phyloP scores from a whole-genome alignment of 1,140 invertebrate species.

The Plodia interpunctella region DNA sequence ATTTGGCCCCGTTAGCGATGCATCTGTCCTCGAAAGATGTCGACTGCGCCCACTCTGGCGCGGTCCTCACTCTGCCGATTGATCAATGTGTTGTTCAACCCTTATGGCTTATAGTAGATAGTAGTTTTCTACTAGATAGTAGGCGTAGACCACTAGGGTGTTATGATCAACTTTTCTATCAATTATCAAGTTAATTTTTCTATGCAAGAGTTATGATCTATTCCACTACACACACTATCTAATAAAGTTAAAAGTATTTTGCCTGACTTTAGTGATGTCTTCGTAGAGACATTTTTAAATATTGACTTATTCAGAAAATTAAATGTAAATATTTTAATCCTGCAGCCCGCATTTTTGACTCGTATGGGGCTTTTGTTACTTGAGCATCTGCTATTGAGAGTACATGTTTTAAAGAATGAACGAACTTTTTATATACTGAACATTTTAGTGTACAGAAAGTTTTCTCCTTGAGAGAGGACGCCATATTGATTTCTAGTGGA shows the following conservation, averaged over 20 bases:
- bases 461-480: constrained; percentile 50
- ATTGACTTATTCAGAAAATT: constrained; percentile 62
- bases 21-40: constrained; percentile 76
- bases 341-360: constrained; percentile 62
- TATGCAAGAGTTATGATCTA: constrained; percentile 72
- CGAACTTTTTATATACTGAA: constrained; percentile 60
- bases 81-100: constrained; percentile 65
- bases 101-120: constrained; percentile 71
- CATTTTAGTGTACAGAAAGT: constrained; percentile 59
- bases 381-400: constrained; percentile 52
- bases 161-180: constrained; percentile 73
- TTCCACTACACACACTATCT: constrained; percentile 64
- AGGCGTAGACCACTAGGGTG: constrained; percentile 76
- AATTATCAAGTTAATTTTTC: constrained; percentile 70
- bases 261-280: constrained; percentile 74
- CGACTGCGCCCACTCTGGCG: constrained; percentile 30
- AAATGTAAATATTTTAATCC: constrained; percentile 73
- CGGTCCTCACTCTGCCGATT: constrained; percentile 44
- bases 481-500: constrained; percentile 61
- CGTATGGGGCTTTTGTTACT: constrained; percentile 68
- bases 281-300: constrained; percentile 71
- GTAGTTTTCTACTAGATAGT: constrained; percentile 72
- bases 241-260: constrained; percentile 55
- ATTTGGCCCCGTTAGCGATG: constrained; percentile 76
- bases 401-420: constrained; percentile 61